Evolutionary conservation across 2,113 vertebrate species (phyloP), one percentile per base, ranked within the genome.

Genomic region (Toxotes jaculatrix): DNA sequence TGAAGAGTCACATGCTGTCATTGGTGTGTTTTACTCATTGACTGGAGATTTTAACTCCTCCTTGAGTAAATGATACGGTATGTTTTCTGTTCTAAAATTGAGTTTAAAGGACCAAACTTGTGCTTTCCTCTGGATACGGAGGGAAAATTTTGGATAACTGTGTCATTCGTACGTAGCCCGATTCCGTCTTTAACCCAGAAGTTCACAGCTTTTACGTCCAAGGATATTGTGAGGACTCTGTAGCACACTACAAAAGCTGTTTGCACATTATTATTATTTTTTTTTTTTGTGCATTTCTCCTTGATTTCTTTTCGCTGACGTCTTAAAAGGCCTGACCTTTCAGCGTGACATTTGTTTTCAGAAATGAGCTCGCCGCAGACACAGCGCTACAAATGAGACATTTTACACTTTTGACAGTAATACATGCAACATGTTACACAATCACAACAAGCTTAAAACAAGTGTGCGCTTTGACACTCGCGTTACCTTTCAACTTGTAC

Each of bases 271-370:
- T 56, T 27, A 27, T 27, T 27, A 1, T 27, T 27, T 27, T 27
- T 45, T 36, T 6, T 49, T 45, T 38, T 6, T 7, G 21, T 56
- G 55, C 65, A 7, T 31, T 82, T 81, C 31, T 60, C 47, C 38
- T 27, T 38, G 55, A 21, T 84, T 87, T 80, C 66, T 57, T 43
- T 5, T 34, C 0, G 57, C 85, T 71, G 84, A 87, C 87, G 76
- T 64, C 81, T 88, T 64, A 55, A 79, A 80, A 89, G 77, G 78
- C 64, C 74, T 78, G 91, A 94, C 91, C 89, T 94, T 92, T 91
- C 75, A 63, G 47, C 76, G 3, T 62, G 76, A 87, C 87, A 79
- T 86, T 92, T 88, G 90, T 83, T 90, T 90, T 70, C 85, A 66
- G 82, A 87, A 94, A 90, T 61, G 79, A 91, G 79, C 79, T 63